Evolutionary conservation across 2,888 invertebrate species (phyloP).

Genomic region (Pyrocoelia pectoralis): DNA sequence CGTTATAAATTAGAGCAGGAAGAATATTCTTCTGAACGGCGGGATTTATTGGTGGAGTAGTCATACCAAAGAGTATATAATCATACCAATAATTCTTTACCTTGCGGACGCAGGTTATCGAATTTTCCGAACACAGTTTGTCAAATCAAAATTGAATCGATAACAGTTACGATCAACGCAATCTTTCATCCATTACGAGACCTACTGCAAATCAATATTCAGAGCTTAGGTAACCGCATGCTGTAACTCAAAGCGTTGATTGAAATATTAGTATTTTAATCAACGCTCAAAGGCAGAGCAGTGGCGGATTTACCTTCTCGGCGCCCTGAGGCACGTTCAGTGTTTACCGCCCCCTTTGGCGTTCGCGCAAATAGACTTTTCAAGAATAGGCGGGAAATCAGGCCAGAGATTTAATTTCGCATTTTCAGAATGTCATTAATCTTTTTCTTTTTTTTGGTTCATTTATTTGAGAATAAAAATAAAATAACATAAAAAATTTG

Average conservation of each 20-base stretch:
- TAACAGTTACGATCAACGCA: conserved; percentile 42
- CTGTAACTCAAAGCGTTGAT: conserved; percentile 19
- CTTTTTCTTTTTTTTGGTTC: too few species aligned
- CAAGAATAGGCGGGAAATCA: too few species aligned
- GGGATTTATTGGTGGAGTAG: conserved; percentile 79
- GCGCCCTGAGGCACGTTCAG: too few species aligned
- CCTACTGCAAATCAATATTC: conserved; percentile 16
- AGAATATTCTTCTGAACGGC: conserved; percentile 81
- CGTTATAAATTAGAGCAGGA: conserved; percentile 70
- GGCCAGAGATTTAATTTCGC: conserved; percentile 37
- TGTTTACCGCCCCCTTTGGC: too few species aligned
- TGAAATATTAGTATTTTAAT: too few species aligned
- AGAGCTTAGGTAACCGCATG: conserved; percentile 28
- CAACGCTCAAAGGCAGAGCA: conserved; percentile 49
- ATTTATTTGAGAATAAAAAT: conserved; percentile 34
- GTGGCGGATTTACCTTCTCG: conserved; percentile 52
- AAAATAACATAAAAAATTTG: too few species aligned
- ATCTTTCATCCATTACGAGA: conserved; percentile 42
- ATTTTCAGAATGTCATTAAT: too few species aligned
- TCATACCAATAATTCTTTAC: conserved; percentile 77
- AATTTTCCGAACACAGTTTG: conserved; percentile 57
- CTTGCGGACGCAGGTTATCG: conserved; percentile 68
- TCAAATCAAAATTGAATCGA: conserved; percentile 40
- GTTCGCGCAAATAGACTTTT: too few species aligned
- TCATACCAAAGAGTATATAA: conserved; percentile 76